Percentiles rank a stretch among this genome's conserved stretches.
Conservation (phyloP, 30 jellyfish, hydroid and myxozoan species). For the Pseudorhiza aurosa region DNA sequence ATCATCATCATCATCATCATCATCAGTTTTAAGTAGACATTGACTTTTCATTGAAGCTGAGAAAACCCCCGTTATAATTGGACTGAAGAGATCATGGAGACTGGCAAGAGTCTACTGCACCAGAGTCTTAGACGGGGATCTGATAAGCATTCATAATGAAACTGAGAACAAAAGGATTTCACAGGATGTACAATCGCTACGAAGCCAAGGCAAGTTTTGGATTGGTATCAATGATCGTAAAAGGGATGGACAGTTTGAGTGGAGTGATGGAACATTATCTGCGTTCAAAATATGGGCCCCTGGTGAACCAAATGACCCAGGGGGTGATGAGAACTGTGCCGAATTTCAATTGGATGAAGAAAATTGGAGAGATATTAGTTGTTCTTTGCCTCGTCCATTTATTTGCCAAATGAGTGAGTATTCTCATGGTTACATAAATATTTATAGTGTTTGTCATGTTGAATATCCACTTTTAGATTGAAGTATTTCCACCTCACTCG, state of each 20-base stretch:
- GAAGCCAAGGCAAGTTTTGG: background rate
- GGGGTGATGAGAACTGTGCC: background rate
- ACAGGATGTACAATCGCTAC: background rate
- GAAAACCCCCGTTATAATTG: no score
- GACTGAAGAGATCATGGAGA: background rate
- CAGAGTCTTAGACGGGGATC: background rate
- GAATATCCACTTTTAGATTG: no score
- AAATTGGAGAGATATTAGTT: background rate
- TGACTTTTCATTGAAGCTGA: no score
- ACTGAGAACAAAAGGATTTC: background rate
- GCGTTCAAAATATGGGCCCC: background rate
- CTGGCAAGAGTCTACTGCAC: background rate
- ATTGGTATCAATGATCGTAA: background rate
- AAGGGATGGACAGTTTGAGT: background rate
- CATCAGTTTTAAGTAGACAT: no score
- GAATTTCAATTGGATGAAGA: background rate
- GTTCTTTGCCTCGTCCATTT: background rate
- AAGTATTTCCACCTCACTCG: no score
- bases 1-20: no score
- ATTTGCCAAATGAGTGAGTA: no score
- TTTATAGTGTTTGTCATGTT: no score
- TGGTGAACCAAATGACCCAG: slow-evolving; percentile 5
- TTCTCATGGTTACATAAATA: no score
- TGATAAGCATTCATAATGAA: background rate
- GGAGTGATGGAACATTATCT: background rate